These are phyloP conservation scores for Vireo griseus DNA, from an alignment of 2,797 vertebrate genomes.

Conservation along the genomic window DNA sequence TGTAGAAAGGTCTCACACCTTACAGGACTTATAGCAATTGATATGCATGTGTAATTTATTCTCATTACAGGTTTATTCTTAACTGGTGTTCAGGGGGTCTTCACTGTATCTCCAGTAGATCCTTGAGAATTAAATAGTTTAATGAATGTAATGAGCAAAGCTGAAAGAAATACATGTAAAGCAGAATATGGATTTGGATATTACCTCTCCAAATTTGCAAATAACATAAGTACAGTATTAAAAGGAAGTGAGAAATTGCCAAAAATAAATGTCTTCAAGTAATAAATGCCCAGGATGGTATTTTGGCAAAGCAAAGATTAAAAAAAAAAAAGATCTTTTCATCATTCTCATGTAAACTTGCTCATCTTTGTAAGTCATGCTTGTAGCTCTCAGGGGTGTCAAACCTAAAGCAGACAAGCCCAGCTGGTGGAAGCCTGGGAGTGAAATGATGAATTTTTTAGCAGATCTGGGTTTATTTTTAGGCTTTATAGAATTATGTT, in stretches of 20 bases:
- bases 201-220: neutral
- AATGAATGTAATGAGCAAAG: constrained; percentile 32
- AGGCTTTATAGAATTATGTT: constrained; percentile 66
- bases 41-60: constrained; percentile 61
- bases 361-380: constrained; percentile 46
- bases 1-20: constrained; percentile 47
- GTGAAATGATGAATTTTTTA: constrained; percentile 74
- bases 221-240: neutral
- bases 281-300: neutral
- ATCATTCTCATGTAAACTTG: constrained; percentile 50
- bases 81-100: constrained; percentile 58
- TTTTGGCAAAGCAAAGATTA: constrained; percentile 49
- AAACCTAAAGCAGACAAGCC: constrained; percentile 68
- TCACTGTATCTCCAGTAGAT: constrained; percentile 34
- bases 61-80: constrained; percentile 63
- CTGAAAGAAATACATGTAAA: neutral
- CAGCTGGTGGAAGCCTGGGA: constrained; percentile 69
- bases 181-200: neutral
- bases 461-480: constrained; percentile 72
- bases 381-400: constrained; percentile 65
- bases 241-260: neutral
- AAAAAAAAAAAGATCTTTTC: constrained; percentile 28
- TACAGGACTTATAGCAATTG: constrained; percentile 58
- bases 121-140: constrained; percentile 57
- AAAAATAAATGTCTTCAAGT: neutral